Evolutionary conservation across 2,888 invertebrate species (phyloP).

Genomic region (Amphiduros pacificus): DNA sequence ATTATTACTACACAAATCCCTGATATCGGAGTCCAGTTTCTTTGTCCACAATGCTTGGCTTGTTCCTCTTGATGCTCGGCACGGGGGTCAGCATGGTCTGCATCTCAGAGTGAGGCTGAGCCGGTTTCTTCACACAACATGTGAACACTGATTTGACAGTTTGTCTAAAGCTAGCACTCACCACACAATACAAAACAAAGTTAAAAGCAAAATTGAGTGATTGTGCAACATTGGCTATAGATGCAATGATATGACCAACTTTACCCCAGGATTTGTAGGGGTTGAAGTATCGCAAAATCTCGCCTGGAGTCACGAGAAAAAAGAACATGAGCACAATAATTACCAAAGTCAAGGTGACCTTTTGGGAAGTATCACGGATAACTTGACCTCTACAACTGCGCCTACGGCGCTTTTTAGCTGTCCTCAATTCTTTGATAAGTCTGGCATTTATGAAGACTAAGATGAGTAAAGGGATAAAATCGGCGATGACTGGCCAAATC

Average conservation of each 20-base stretch:
- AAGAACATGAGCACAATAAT: constrained; percentile 51
- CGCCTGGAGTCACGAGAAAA: constrained; percentile 48
- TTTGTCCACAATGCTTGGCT: no score
- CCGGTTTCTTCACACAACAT: neutral
- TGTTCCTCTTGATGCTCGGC: neutral
- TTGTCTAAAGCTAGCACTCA: constrained; percentile 75
- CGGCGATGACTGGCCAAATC: constrained; percentile 47
- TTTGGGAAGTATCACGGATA: constrained; percentile 37
- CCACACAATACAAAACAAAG: constrained; percentile 77
- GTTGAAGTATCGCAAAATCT: constrained; percentile 32
- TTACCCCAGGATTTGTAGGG: constrained; percentile 16
- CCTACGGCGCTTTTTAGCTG: constrained; percentile 39
- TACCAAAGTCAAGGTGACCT: constrained; percentile 46
- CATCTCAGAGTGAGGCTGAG: neutral
- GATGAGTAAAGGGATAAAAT: constrained; percentile 44
- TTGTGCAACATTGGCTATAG: constrained; percentile 16
- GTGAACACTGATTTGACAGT: constrained; percentile 57
- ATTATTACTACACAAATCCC: no score
- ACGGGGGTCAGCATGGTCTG: neutral
- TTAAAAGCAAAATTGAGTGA: constrained; percentile 71
- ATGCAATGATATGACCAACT: constrained; percentile 6
- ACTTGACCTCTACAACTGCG: constrained; percentile 35
- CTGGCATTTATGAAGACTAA: constrained; percentile 47
- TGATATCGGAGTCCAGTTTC: no score
- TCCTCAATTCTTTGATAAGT: constrained; percentile 46